Percentiles rank a stretch among this genome's conserved stretches.
Conservation (phyloP, 2,797 vertebrate species). For the Perodicticus potto region DNA sequence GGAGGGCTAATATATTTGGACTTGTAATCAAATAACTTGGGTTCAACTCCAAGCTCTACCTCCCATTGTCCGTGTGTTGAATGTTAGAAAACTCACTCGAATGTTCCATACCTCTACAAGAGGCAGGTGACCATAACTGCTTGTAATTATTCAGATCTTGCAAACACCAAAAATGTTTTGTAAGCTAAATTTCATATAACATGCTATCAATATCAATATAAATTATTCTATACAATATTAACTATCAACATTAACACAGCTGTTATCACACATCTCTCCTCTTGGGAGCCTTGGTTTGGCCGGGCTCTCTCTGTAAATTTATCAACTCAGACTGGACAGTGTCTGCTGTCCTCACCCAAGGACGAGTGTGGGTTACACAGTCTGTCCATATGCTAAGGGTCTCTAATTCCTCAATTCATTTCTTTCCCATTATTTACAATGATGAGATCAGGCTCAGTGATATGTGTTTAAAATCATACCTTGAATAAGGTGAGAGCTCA, state of each 20-base stretch:
- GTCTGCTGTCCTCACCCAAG: neutral
- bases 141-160: neutral
- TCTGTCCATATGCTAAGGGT: fast-evolving
- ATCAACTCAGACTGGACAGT: neutral
- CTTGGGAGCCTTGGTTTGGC: too few relatives aligned
- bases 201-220: neutral
- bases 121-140: neutral
- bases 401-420: neutral
- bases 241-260: neutral
- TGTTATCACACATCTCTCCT: neutral
- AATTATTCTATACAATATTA: neutral
- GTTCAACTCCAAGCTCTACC: neutral
- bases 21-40: neutral
- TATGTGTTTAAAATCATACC: neutral
- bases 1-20: neutral
- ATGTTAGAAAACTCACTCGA: neutral
- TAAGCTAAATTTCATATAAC: conserved; percentile 8
- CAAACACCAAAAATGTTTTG: neutral
- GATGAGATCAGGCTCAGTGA: neutral
- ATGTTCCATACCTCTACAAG: neutral
- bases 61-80: neutral
- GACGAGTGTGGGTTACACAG: neutral
- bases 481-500: neutral
- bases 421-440: neutral
- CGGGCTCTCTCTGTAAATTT: neutral